Percentiles rank a stretch among this genome's conserved stretches.
phyloP scores from a whole-genome alignment of 2,888 invertebrate genomes.

The Sacculina carcini region DNA sequence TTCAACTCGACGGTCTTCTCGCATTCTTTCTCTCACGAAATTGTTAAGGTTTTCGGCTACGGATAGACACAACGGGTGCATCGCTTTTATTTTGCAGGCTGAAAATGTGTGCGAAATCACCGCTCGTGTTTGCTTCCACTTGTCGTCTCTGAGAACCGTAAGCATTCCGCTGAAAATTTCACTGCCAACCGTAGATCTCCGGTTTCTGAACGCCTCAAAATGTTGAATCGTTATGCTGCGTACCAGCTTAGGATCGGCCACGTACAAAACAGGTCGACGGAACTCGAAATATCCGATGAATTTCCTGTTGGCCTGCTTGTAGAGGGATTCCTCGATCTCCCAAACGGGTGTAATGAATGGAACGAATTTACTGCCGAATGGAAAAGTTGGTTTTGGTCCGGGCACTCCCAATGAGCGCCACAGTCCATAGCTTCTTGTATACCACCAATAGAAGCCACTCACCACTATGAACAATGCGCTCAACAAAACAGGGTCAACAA shows the following conservation, averaged over 20 bases:
- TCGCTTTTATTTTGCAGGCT: background rate
- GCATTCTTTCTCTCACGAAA: background rate
- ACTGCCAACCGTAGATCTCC: background rate
- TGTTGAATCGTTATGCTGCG: background rate
- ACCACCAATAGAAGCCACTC: too few species aligned
- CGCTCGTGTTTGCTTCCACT: background rate
- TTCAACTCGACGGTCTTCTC: background rate
- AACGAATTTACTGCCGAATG: background rate
- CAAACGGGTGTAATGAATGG: background rate
- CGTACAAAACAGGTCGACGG: background rate
- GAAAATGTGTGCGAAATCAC: background rate
- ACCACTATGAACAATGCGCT: too few species aligned
- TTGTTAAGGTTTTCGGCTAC: background rate
- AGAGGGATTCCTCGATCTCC: background rate
- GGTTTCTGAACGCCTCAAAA: background rate
- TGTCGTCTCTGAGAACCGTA: background rate
- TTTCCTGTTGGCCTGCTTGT: background rate
- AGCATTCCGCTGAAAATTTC: background rate
- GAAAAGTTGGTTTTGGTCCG: background rate
- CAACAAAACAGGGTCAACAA: too few species aligned
- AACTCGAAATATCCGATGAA: background rate
- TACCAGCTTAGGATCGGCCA: background rate
- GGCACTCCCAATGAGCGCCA: background rate
- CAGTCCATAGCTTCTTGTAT: too few species aligned
- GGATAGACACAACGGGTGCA: background rate